These are phyloP conservation scores for Psilopsiagon aymara DNA, from an alignment of 2,113 vertebrate species.

Conservation along the genomic window DNA sequence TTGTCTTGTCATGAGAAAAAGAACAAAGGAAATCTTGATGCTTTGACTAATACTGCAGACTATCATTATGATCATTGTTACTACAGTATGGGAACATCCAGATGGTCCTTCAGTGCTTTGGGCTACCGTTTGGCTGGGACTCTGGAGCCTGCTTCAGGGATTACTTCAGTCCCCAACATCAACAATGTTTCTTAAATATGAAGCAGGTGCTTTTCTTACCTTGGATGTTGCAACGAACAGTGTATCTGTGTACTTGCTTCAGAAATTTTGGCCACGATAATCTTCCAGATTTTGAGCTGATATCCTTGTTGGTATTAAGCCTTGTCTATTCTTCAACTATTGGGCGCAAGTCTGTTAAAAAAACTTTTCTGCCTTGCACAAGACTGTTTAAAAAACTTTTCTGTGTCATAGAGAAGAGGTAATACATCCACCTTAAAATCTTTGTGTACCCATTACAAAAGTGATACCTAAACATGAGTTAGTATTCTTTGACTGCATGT, in stretches of 20 bases:
- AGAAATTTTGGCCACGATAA: not conserved
- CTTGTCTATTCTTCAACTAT: not conserved
- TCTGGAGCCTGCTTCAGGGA: not conserved
- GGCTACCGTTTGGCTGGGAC: not conserved
- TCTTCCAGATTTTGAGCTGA: not conserved
- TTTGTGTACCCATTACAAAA: not conserved
- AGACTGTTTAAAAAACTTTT: not conserved
- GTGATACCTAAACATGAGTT: not conserved
- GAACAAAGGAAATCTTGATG: not conserved
- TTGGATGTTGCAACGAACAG: not conserved
- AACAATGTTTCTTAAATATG: not conserved
- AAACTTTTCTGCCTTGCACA: not conserved
- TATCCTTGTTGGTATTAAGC: not conserved
- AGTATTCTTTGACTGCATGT: not conserved
- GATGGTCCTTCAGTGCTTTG: not conserved
- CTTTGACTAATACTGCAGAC: not conserved
- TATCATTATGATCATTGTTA: not conserved
- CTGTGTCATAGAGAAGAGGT: not conserved
- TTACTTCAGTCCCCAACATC: not conserved
- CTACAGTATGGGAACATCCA: not conserved
- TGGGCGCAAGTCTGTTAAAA: not conserved
- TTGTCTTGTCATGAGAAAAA: not conserved
- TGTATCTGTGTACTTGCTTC: not conserved
- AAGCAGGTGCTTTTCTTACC: not conserved
- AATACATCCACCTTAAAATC: not conserved